Base-by-base conservation (phyloP, 2,113 vertebrate genomes). In the Cranoglanis bouderius region DNA sequence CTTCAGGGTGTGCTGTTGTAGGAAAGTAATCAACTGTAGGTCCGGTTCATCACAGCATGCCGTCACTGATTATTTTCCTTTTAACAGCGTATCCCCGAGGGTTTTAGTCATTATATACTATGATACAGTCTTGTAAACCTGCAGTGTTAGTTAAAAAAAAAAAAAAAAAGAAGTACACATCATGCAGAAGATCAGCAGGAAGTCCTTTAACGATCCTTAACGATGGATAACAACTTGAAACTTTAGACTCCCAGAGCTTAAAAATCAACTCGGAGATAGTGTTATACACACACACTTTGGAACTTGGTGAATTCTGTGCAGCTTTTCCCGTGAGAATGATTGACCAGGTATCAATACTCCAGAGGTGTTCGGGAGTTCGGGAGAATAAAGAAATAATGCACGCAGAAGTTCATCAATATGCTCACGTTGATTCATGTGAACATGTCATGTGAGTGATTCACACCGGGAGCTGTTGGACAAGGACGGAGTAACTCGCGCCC, bases 141-240 rank as follows among this genome's bases (percentile, higher is more conserved):
- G 7, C 57, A 59, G 6, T 21, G 19, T 24, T 21, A 61, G 59
- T 65, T 19, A 61, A 21, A 7, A 65, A 29, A 13, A n/a, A 12
- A 9, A 29, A n/a, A 13, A 12, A 12, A 32, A n/a, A 2, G 1
- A 35, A 18, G 13, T 12, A 88, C 87, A 57, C 63, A 18, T 82
- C 59, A 49, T 61, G 7, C 85, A 81, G 35, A 43, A 55, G 63
- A 40, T 88, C 61, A 40, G 24, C 19, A 55, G 35, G 10, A 82
- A 82, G 49, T 83, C 53, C 26, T 88, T 72, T 82, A 82, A 83
- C 75, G 87, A 74, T 32, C 29, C 49, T 59, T 38, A 83, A 55
- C 29, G 32, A 40, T 7, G 24, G 35, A 88, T 57, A 29, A 43
- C 40, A 83, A 83, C 87, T 35, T 82, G 6, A 72, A 70, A 53